A percentile compares a stretch with the other conserved stretches of the same genome.
These are phyloP conservation scores for Chinchilla lanigera DNA, from an alignment of 2,113 vertebrate genomes.

Conservation along the genomic window DNA sequence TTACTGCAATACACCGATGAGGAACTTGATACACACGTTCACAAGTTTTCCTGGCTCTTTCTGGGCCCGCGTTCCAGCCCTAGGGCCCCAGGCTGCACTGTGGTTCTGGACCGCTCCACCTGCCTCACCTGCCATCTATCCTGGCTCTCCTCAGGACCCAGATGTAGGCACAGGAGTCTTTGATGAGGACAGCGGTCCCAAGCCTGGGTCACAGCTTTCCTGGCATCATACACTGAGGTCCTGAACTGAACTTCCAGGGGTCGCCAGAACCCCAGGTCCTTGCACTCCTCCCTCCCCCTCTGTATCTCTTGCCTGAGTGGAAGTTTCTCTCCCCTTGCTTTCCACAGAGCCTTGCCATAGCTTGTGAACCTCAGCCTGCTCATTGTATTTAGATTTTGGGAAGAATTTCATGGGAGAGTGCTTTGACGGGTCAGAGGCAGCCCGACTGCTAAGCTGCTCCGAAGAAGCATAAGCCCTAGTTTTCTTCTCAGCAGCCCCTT, in stretches of 20 bases:
- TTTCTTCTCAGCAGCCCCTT: background rate
- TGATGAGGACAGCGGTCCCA: background rate
- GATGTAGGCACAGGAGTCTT: background rate
- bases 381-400: background rate
- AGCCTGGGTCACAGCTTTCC: background rate
- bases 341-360: background rate
- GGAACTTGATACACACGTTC: background rate
- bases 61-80: background rate
- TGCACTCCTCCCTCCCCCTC: background rate
- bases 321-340: background rate
- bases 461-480: no score
- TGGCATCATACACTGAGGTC: background rate
- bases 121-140: background rate
- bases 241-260: background rate
- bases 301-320: background rate
- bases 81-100: background rate
- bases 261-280: background rate
- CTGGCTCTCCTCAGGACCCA: background rate
- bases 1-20: background rate
- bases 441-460: background rate
- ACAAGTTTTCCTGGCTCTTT: background rate
- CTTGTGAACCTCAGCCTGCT: background rate
- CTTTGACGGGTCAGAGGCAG: background rate
- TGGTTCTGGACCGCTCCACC: background rate
- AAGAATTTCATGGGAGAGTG: background rate